Evolutionary conservation across 2,888 invertebrate species (phyloP).

Genomic region (Bombyx huttoni): DNA sequence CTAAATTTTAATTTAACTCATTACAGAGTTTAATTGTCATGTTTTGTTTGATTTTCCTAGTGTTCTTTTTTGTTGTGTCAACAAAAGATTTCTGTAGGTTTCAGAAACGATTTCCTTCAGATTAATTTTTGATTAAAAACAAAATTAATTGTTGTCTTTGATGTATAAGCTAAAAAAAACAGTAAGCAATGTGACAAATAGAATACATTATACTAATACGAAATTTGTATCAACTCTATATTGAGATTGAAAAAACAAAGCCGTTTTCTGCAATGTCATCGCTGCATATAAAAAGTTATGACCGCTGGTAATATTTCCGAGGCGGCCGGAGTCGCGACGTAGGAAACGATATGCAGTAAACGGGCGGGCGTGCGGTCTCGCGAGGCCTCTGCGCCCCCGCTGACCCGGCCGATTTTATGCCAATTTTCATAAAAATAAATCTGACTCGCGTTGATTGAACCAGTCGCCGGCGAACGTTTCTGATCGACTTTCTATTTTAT

Average conservation of each 20-base stretch:
- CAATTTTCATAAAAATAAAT: constrained; percentile 74
- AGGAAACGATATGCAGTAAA: constrained; percentile 73
- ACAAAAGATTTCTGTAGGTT: too few relatives aligned
- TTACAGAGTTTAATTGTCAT: background rate
- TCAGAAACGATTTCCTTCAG: too few relatives aligned
- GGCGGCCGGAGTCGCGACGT: constrained; percentile 34
- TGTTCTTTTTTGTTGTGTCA: too few relatives aligned
- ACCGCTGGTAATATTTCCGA: constrained; percentile 67
- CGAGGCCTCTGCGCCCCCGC: constrained; percentile 55
- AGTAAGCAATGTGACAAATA: too few relatives aligned
- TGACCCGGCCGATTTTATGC: constrained; percentile 70
- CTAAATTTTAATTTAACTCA: background rate
- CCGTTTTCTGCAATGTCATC: constrained; percentile 70
- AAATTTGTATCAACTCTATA: background rate
- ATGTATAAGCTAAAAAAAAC: too few relatives aligned
- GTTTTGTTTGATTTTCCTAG: too few relatives aligned
- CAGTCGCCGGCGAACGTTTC: constrained; percentile 58
- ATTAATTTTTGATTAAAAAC: too few relatives aligned
- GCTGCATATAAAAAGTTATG: constrained; percentile 73
- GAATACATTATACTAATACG: background rate
- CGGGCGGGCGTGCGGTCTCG: constrained; percentile 68
- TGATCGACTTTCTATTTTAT: constrained; percentile 70
- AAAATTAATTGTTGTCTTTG: too few relatives aligned
- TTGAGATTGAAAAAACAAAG: constrained; percentile 6
- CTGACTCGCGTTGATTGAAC: constrained; percentile 70